Percentiles rank a stretch among this genome's conserved stretches.
Evolutionary conservation across 1,140 invertebrate genomes (phyloP).

Genomic region (Drosophila kepulauana): DNA sequence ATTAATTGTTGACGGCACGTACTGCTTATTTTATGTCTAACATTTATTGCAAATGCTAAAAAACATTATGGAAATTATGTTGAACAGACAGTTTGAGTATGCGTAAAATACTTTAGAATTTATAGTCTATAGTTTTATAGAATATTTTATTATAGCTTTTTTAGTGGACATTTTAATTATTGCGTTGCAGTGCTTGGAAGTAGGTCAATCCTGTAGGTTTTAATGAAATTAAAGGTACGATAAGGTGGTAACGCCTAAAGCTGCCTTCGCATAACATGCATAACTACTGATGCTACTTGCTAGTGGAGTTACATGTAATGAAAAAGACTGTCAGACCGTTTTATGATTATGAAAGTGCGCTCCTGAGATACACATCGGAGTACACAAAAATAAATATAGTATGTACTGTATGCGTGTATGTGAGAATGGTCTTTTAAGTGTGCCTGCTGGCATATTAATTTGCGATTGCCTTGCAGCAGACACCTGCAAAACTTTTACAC

Average conservation of each 20-base stretch:
- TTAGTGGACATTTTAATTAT: background rate
- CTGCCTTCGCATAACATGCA: background rate
- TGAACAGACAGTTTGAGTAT: no score
- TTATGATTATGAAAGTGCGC: constrained; percentile 33
- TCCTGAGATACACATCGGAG: constrained; percentile 5
- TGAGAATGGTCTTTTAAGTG: constrained; percentile 24
- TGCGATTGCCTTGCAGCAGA: constrained; percentile 35
- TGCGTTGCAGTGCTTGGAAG: background rate
- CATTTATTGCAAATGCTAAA: constrained; percentile 19
- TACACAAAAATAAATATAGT: background rate
- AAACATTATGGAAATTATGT: constrained; percentile 3
- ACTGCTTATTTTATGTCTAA: constrained; percentile 30
- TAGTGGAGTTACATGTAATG: constrained; percentile 1
- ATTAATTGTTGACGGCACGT: constrained; percentile 38
- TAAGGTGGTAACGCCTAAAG: no score
- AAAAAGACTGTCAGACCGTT: constrained; percentile 11
- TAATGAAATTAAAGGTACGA: background rate
- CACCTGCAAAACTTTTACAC: constrained; percentile 45
- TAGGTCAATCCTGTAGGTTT: background rate
- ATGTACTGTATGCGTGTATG: background rate
- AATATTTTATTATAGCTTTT: no score
- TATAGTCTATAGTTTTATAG: no score
- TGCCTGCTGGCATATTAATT: constrained; percentile 41
- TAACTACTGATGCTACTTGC: no score
- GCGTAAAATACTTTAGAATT: no score